Evolutionary conservation across 2,113 vertebrate genomes (phyloP).

Genomic region (Dissostichus mawsoni): DNA sequence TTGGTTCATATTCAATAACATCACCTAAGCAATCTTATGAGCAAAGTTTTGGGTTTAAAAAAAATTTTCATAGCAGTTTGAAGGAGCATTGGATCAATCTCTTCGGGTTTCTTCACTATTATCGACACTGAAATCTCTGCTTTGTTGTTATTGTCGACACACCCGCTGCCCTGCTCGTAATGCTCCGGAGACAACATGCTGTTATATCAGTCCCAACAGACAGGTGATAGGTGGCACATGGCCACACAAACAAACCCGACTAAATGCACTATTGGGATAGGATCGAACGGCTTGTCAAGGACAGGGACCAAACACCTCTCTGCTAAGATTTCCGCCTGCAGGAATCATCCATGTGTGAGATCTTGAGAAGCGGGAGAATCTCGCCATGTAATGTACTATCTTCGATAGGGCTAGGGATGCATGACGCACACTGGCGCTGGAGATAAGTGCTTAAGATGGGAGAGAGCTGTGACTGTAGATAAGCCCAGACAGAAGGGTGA

Average conservation of each 20-base stretch:
- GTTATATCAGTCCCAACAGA: conserved; percentile 45
- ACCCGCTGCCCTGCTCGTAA: conserved; percentile 33
- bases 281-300: conserved; percentile 42
- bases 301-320: conserved; percentile 5
- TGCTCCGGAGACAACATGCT: conserved; percentile 11
- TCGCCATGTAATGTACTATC: conserved; percentile 66
- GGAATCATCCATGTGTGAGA: conserved; percentile 65
- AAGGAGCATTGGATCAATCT: background rate
- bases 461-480: conserved; percentile 67
- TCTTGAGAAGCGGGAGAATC: conserved; percentile 54
- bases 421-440: conserved; percentile 53
- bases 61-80: conserved; percentile 31
- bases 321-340: conserved; percentile 35
- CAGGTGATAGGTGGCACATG: conserved; percentile 31
- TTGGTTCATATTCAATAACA: background rate
- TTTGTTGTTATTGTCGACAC: conserved; percentile 39
- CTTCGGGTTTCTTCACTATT: conserved; percentile 23
- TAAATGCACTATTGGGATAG: conserved; percentile 52
- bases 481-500: conserved; percentile 36
- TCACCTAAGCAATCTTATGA: background rate
- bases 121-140: conserved; percentile 34
- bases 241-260: conserved; percentile 57
- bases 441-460: conserved; percentile 72
- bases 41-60: conserved; percentile 1
- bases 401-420: conserved; percentile 58